Evolutionary conservation across 2,888 invertebrate species (phyloP).

Genomic region (Phytoseiulus persimilis): DNA sequence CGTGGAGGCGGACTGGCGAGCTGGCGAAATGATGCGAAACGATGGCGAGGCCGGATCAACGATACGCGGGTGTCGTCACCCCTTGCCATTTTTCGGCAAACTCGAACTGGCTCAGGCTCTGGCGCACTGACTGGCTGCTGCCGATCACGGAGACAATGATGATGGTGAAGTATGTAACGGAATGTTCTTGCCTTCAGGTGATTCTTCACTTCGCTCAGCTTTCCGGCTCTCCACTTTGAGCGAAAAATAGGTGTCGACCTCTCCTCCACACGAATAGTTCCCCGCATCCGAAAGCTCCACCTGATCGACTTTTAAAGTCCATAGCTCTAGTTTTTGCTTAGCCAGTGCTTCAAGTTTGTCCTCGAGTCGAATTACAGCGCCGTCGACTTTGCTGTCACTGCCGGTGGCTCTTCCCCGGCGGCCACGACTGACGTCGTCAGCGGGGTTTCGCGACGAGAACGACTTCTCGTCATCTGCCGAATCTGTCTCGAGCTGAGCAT

Average conservation of each 20-base stretch:
- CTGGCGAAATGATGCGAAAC: not conserved
- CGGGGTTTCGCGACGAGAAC: not conserved
- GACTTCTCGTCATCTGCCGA: not conserved
- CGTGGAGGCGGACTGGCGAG: no score
- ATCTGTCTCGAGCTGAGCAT: not conserved
- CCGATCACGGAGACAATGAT: not conserved
- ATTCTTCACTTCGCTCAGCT: not conserved
- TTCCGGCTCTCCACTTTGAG: not conserved
- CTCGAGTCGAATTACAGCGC: not conserved
- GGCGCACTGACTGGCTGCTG: not conserved
- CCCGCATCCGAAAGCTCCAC: not conserved
- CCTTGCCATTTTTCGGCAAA: not conserved
- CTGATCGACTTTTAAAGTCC: constrained; percentile 11
- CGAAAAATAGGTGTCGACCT: constrained; percentile 6
- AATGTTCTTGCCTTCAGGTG: not conserved
- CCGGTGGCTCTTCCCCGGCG: not conserved
- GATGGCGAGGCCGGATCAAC: not conserved
- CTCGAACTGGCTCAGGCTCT: not conserved
- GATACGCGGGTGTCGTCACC: not conserved
- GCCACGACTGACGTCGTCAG: not conserved
- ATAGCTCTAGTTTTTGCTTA: constrained; percentile 17
- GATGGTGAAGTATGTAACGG: not conserved
- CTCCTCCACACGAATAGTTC: constrained; percentile 29
- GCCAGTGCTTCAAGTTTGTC: not conserved
- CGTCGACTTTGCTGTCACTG: not conserved